Evolutionary conservation across 2,113 vertebrate species (phyloP).

Genomic region (Caracal caracal): DNA sequence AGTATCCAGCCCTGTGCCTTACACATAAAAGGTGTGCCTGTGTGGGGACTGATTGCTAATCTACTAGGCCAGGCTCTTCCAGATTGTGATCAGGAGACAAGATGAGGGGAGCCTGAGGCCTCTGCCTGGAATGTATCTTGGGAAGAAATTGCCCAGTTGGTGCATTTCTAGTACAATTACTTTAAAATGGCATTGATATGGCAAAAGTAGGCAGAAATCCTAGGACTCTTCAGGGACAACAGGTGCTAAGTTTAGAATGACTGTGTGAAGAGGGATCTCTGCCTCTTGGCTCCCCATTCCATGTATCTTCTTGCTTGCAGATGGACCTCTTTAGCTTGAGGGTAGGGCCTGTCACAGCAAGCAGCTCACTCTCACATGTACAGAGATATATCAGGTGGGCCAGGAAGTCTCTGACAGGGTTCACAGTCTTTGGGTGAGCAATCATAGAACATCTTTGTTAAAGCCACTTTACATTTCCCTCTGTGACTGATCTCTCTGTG

Average conservation of each 20-base stretch:
- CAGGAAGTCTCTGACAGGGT: neutral
- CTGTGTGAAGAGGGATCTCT: neutral
- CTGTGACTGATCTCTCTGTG: neutral
- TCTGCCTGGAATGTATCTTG: neutral
- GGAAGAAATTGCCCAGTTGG: neutral
- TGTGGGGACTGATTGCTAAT: neutral
- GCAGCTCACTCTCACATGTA: neutral
- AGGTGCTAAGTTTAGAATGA: neutral
- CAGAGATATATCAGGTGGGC: neutral
- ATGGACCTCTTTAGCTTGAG: neutral
- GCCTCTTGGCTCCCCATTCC: neutral
- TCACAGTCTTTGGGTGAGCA: too few relatives aligned
- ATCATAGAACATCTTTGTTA: neutral
- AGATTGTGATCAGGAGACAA: neutral
- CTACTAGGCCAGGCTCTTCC: neutral
- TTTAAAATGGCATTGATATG: neutral
- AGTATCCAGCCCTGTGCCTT: neutral
- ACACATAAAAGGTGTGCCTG: neutral
- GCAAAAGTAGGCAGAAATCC: neutral
- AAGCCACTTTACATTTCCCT: neutral
- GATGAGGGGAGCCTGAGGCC: neutral
- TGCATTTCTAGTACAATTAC: neutral
- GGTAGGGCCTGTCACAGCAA: neutral
- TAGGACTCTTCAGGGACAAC: neutral
- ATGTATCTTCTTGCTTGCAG: neutral